Evolutionary conservation across 2,113 vertebrate genomes (phyloP).

Genomic region (Microtus ochrogaster): DNA sequence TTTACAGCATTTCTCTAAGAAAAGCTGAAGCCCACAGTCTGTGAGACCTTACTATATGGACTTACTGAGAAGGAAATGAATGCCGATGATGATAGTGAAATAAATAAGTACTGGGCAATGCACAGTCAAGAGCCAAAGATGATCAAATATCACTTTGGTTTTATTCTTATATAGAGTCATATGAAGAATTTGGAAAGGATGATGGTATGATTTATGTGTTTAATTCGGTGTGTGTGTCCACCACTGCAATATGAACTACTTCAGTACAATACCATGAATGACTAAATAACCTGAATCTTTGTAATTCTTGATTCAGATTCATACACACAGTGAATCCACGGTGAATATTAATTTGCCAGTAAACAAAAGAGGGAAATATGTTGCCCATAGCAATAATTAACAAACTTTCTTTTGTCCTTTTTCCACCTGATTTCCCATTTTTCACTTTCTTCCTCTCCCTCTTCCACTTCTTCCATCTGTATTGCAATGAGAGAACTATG

Average conservation of each 20-base stretch:
- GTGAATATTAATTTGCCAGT: neutral
- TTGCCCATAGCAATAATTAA: neutral
- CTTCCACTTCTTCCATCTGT: neutral
- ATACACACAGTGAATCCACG: neutral
- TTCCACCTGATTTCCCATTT: neutral
- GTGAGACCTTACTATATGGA: neutral
- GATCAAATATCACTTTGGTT: neutral
- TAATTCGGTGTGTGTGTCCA: neutral
- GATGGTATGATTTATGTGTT: neutral
- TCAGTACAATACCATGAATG: neutral
- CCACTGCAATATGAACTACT: neutral
- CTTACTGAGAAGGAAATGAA: neutral
- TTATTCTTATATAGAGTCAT: neutral
- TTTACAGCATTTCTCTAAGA: neutral
- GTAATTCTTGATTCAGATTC: neutral
- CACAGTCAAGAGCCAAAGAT: neutral
- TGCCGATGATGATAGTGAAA: neutral
- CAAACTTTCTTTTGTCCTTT: neutral
- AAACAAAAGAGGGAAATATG: neutral
- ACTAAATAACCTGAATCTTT: neutral
- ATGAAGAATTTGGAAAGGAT: neutral
- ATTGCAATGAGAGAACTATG: neutral
- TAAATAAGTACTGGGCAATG: neutral
- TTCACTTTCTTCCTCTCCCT: accelerated
- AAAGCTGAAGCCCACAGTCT: neutral